Conservation (phyloP, 2,113 vertebrate genomes). For the Cathartes aura region DNA sequence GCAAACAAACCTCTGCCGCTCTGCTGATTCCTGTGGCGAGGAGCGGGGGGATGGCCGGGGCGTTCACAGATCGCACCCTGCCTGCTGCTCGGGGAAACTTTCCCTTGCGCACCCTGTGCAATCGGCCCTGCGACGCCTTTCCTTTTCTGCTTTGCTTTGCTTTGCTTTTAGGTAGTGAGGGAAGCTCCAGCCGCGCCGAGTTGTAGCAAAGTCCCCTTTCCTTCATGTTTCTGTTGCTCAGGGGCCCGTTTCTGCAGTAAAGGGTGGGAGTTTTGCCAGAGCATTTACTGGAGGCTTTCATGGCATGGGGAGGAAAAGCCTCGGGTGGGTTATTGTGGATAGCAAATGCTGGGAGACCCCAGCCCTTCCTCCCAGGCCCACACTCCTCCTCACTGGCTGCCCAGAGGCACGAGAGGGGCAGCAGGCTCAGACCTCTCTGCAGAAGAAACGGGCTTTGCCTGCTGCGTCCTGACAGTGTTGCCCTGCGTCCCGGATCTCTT, state of each 20-base stretch:
- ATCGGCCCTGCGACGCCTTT: fast-evolving
- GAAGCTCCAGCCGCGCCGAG: fast-evolving
- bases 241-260: background rate
- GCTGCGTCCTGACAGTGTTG: fast-evolving
- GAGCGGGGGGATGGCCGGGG: fast-evolving
- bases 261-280: background rate
- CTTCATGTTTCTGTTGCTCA: fast-evolving
- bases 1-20: background rate
- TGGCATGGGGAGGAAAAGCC: background rate
- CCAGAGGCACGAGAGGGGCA: fast-evolving
- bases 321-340: fast-evolving
- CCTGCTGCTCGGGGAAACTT: background rate
- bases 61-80: fast-evolving
- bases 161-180: fast-evolving
- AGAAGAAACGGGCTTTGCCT: background rate
- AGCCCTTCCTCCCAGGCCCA: background rate
- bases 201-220: fast-evolving
- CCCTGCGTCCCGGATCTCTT: fast-evolving
- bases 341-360: background rate
- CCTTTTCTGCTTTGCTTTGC: too few relatives aligned
- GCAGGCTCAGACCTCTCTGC: background rate
- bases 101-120: background rate
- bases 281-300: background rate
- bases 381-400: background rate
- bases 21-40: background rate